Evolutionary conservation across 2,113 vertebrate species (phyloP).

Genomic region (Phylloscopus whistleri): DNA sequence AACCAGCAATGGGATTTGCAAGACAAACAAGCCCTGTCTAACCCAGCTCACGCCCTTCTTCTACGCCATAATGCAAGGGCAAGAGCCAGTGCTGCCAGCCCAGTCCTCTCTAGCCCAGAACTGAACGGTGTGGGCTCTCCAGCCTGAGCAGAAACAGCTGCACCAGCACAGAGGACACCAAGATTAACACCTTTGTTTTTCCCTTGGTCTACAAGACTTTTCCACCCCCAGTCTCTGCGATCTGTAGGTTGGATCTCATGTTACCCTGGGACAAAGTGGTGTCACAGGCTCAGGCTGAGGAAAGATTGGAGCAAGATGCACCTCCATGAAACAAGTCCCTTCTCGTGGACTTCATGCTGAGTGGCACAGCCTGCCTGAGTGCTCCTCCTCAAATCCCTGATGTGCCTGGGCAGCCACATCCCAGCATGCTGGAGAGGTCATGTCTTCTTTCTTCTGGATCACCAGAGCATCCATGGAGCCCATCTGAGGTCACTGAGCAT

Average conservation of each 20-base stretch:
- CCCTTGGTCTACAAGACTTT: not conserved
- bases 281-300: not conserved
- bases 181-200: not conserved
- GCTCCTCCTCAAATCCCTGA: not conserved
- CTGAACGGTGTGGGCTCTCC: not conserved
- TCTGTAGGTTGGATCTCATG: not conserved
- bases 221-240: not conserved
- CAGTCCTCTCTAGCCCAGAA: not conserved
- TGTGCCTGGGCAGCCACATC: not conserved
- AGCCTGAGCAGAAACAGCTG: not conserved
- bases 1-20: not conserved
- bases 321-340: not conserved
- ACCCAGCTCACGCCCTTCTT: not conserved
- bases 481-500: not conserved
- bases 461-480: not conserved
- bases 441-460: not conserved
- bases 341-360: accelerated
- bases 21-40: not conserved
- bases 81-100: not conserved
- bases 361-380: not conserved
- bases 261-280: not conserved
- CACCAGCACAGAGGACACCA: not conserved
- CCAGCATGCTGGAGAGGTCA: not conserved
- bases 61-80: not conserved
- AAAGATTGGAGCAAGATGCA: not conserved